phyloP scores from a whole-genome alignment of 2,888 invertebrate genomes.

The Sarcophaga carnaria region DNA sequence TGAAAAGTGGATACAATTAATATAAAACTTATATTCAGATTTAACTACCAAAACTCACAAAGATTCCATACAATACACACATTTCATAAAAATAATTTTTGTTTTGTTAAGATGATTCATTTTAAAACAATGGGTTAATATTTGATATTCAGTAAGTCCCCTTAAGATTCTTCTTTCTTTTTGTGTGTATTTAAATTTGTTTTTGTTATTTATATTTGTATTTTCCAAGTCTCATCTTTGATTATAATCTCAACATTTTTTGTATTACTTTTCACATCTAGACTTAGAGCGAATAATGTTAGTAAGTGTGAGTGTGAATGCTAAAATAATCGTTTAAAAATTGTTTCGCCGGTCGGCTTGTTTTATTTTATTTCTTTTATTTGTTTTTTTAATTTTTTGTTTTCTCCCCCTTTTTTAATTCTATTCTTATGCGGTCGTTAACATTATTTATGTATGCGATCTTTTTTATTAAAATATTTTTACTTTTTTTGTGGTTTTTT shows the following conservation, averaged over 20 bases:
- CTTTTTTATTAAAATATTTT: slow-evolving; percentile 24
- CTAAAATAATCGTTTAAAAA: slow-evolving; percentile 22
- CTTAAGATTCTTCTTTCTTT: neutral
- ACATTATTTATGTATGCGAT: slow-evolving; percentile 52
- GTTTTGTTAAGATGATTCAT: too few relatives aligned
- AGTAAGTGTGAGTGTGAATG: slow-evolving; percentile 23
- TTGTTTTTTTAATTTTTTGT: slow-evolving; percentile 1
- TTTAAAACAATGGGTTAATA: neutral
- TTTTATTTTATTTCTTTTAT: neutral
- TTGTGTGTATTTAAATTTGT: neutral
- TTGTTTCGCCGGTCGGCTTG: slow-evolving; percentile 38
- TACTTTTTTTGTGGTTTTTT: slow-evolving; percentile 19
- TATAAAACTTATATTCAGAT: neutral
- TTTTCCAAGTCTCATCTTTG: slow-evolving; percentile 13
- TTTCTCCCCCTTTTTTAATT: slow-evolving; percentile 11
- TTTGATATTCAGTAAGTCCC: slow-evolving; percentile 15
- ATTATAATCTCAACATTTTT: slow-evolving; percentile 11
- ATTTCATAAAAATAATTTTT: too few relatives aligned
- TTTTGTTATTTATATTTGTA: neutral
- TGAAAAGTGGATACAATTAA: too few relatives aligned
- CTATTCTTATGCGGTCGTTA: slow-evolving; percentile 59
- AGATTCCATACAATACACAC: too few relatives aligned
- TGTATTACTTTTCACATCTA: slow-evolving; percentile 11
- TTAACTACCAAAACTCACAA: slow-evolving; percentile 1
- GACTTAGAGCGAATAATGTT: neutral